Evolutionary conservation across 2,797 vertebrate species (phyloP).

Genomic region (Cyprinella venusta): DNA sequence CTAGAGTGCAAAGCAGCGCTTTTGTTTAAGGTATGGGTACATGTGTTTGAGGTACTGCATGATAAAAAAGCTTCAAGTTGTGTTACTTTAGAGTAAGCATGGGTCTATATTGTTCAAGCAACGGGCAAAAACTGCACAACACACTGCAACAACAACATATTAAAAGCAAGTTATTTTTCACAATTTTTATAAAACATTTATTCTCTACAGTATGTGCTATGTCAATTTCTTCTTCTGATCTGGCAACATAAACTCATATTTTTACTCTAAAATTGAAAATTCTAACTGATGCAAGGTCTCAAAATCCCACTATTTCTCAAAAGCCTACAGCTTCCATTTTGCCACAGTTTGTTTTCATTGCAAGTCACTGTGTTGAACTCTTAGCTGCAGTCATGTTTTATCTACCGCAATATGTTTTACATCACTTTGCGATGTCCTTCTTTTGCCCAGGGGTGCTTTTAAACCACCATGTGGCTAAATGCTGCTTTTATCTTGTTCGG

Average conservation of each 20-base stretch:
- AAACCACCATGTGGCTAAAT: constrained; percentile 69
- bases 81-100: no score
- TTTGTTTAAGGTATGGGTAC: no score
- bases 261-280: neutral
- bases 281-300: neutral
- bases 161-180: neutral
- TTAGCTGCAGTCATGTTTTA: constrained; percentile 48
- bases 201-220: neutral
- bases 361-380: neutral
- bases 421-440: constrained; percentile 52
- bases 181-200: neutral
- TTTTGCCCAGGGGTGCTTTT: constrained; percentile 61
- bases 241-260: neutral
- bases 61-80: no score
- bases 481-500: constrained; percentile 65
- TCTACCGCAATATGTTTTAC: constrained; percentile 56
- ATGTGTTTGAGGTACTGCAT: no score
- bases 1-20: no score
- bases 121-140: no score
- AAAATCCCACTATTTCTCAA: neutral
- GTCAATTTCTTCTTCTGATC: neutral
- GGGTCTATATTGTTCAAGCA: no score
- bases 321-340: neutral
- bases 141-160: neutral
- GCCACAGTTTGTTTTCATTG: constrained; percentile 3